Base-by-base conservation (phyloP, 1,140 invertebrate genomes). In the Trichogramma pretiosum region DNA sequence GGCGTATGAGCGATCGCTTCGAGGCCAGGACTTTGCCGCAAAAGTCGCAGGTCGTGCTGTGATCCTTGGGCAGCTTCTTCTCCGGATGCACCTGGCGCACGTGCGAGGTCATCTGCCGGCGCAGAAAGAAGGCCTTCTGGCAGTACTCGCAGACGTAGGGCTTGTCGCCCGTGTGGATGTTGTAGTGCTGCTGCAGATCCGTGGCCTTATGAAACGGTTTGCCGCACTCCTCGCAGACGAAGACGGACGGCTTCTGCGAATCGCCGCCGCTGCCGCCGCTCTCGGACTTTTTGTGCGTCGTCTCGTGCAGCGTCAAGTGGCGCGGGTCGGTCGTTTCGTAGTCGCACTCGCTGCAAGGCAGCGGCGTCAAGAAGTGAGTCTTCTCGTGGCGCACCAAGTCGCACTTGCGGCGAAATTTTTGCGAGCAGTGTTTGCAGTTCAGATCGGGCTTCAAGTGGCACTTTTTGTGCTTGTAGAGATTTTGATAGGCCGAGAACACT, bases 181-280 rank as follows among this genome's bases (percentile, higher is more conserved):
- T 72, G 49, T 70, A 72, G 16, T 73, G 71, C 23, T 72, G 68
- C 18, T 72, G 69, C 0, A 74, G 58, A 22, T 70, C 68, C 8
- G 62, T 58, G 0, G 66, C 67, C 43, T 70, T 72, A 23, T 78
- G 76, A 56, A 82, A 82, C 0, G 77, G 71, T 53, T 81, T 81
- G 16, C 74, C 71, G 57, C 80, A 82, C 18, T 78, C 71, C 23
- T 71, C 71, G 56, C 80, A 82, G 49, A 76, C 75, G 61, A 77
- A 81, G n/a, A 1, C 79, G 79, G 11, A 28, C 0, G 48, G 41
- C 7, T 78, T 67, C 26, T 70, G 61, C 0, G 65, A 51, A 11
- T 69, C 67, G 35, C 68, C 63, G 5, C 62, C 60, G 41, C n/a
- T 72, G 69, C 4, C 62, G 56, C 2, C 62, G 22, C 66, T 69